Conservation (phyloP, 1,140 invertebrate species). For the Cecropterus lyciades region DNA sequence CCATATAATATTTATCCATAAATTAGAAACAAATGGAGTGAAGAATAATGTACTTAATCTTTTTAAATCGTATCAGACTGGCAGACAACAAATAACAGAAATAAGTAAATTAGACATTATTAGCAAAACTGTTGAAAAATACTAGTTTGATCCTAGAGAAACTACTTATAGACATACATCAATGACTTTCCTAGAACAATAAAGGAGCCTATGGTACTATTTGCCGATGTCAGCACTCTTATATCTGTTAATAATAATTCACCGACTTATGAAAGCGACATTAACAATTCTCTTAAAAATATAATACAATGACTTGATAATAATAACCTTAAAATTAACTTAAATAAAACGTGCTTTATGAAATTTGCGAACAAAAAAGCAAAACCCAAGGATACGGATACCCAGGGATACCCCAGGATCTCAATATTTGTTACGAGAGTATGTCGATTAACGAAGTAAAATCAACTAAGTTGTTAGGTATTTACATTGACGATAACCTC, state of each 20-base stretch:
- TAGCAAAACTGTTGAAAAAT: too few relatives aligned
- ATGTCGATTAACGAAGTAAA: too few relatives aligned
- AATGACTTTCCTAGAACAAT: slow-evolving; percentile 13
- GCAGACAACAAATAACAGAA: too few relatives aligned
- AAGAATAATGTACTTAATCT: slow-evolving; percentile 2
- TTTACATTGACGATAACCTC: not conserved
- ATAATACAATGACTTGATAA: slow-evolving; percentile 7
- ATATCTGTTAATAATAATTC: slow-evolving; percentile 1
- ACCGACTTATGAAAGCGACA: slow-evolving; percentile 1
- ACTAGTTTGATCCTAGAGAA: too few relatives aligned
- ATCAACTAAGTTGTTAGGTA: too few relatives aligned
- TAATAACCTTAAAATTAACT: slow-evolving; percentile 5
- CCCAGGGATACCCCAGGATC: too few relatives aligned
- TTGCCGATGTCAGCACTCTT: slow-evolving; percentile 6
- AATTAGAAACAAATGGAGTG: slow-evolving; percentile 14
- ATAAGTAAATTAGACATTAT: too few relatives aligned
- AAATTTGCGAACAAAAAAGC: not conserved
- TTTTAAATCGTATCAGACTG: slow-evolving; percentile 16
- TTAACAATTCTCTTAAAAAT: slow-evolving; percentile 1
- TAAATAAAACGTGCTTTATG: not conserved
- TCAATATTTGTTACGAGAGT: too few relatives aligned
- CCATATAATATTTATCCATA: slow-evolving; percentile 1
- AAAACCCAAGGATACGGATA: too few relatives aligned
- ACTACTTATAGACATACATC: not conserved
- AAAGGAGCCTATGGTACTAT: slow-evolving; percentile 1